These are phyloP conservation scores for Catharus fuscescens DNA, from an alignment of 2,113 vertebrate genomes.

Conservation along the genomic window DNA sequence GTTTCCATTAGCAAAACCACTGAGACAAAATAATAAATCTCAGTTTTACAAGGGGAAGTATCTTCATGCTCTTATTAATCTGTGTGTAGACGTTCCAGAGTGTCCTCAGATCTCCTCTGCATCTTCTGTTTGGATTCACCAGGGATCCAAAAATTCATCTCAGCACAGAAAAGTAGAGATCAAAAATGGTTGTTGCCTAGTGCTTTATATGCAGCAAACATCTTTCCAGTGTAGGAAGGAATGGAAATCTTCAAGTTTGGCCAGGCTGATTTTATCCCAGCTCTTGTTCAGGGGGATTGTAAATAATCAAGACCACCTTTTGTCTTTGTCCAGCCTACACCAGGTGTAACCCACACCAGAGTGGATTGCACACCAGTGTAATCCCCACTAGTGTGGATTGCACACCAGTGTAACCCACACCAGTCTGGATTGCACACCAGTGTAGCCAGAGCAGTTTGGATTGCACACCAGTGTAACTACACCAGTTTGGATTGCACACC, in stretches of 20 bases:
- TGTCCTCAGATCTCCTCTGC: neutral
- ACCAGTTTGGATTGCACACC: too few species aligned
- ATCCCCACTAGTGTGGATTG: too few species aligned
- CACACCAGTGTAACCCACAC: too few species aligned
- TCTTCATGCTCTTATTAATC: neutral
- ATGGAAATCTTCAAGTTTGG: neutral
- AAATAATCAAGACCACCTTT: neutral
- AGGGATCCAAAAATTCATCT: neutral
- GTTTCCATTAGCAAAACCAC: neutral
- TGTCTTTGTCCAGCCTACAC: neutral
- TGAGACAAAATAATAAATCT: neutral
- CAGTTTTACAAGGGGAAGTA: neutral
- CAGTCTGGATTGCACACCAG: too few species aligned
- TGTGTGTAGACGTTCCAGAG: neutral
- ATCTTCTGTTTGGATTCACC: neutral
- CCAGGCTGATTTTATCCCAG: neutral
- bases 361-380: neutral
- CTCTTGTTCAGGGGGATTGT: neutral
- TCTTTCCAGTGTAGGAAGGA: neutral
- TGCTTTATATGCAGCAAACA: neutral
- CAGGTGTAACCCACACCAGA: too few species aligned
- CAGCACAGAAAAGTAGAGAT: neutral
- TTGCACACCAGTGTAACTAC: too few species aligned
- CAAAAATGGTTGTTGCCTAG: neutral
- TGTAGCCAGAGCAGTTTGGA: too few species aligned